Percentiles rank a stretch among this genome's conserved stretches.
phyloP scores from a whole-genome alignment of 2,888 invertebrate genomes.

The Pandemis corylana region DNA sequence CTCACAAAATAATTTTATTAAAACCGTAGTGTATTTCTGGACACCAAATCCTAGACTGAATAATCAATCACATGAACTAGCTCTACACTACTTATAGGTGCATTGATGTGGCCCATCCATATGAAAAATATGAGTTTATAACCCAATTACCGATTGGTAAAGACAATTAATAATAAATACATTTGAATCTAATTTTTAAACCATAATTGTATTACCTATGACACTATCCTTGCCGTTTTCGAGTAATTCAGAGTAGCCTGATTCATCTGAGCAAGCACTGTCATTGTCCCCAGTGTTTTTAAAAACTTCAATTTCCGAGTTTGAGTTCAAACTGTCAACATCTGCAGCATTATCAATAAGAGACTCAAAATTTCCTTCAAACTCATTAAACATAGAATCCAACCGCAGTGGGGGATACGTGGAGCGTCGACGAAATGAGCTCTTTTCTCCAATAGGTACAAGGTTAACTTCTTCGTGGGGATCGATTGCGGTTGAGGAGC shows the following conservation, averaged over 20 bases:
- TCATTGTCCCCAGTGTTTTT: slow-evolving; percentile 86
- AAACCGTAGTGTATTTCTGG: slow-evolving; percentile 32
- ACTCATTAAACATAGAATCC: slow-evolving; percentile 62
- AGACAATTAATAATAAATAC: slow-evolving; percentile 9
- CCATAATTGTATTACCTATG: slow-evolving; percentile 81
- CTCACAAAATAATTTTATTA: slow-evolving; percentile 45
- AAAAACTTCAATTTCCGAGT: slow-evolving; percentile 79
- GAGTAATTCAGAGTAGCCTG: slow-evolving; percentile 93
- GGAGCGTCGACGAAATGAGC: slow-evolving; percentile 71
- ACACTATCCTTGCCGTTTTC: slow-evolving; percentile 81
- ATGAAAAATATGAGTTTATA: slow-evolving; percentile 37
- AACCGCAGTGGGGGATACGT: slow-evolving; percentile 76
- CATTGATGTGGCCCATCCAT: slow-evolving; percentile 52
- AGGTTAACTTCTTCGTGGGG: slow-evolving; percentile 72
- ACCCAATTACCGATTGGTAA: slow-evolving; percentile 20
- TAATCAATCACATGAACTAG: slow-evolving; percentile 46
- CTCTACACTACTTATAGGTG: slow-evolving; percentile 51
- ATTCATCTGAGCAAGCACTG: slow-evolving; percentile 95
- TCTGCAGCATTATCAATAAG: slow-evolving; percentile 76
- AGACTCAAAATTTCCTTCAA: slow-evolving; percentile 74
- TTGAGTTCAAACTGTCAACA: slow-evolving; percentile 71
- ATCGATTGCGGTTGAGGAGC: slow-evolving; percentile 57
- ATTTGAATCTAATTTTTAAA: slow-evolving; percentile 52
- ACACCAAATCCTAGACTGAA: slow-evolving; percentile 38
- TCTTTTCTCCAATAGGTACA: slow-evolving; percentile 80